These are phyloP conservation scores for Acromyrmex charruanus DNA, from an alignment of 1,140 invertebrate genomes.

Conservation along the genomic window DNA sequence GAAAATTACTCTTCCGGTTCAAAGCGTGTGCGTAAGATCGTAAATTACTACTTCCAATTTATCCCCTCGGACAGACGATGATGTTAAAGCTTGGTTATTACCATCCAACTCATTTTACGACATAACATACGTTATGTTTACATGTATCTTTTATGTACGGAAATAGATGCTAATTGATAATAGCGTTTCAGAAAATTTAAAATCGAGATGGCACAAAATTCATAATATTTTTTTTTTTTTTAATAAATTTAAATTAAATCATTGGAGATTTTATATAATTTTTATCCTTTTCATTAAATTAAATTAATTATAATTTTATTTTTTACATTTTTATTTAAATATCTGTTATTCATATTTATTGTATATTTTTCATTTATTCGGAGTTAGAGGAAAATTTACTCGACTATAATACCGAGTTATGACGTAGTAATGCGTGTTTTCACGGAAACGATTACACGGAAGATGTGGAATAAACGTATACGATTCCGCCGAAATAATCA, in stretches of 20 bases:
- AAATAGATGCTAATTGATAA: background rate
- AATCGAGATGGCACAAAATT: background rate
- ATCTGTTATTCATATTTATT: slow-evolving; percentile 11
- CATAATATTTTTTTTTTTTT: background rate
- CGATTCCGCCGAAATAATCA: slow-evolving; percentile 12
- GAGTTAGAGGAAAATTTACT: background rate
- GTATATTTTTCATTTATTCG: background rate
- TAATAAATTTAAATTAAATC: background rate
- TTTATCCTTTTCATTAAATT: background rate
- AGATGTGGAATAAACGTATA: slow-evolving; percentile 18
- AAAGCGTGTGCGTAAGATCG: slow-evolving; percentile 39
- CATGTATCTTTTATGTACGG: background rate
- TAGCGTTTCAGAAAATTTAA: background rate
- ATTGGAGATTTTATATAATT: background rate
- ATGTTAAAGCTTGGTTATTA: slow-evolving; percentile 36
- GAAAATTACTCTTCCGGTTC: slow-evolving; percentile 72
- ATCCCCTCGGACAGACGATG: slow-evolving; percentile 18
- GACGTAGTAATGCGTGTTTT: background rate
- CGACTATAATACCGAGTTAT: background rate
- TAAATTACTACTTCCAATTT: slow-evolving; percentile 61
- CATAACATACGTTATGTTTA: background rate
- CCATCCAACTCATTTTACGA: slow-evolving; percentile 32
- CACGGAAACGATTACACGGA: slow-evolving; percentile 34
- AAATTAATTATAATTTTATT: no score
- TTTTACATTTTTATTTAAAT: background rate